Evolutionary conservation across 2,888 invertebrate genomes (phyloP).

Genomic region (Gymnosoma rotundatum): DNA sequence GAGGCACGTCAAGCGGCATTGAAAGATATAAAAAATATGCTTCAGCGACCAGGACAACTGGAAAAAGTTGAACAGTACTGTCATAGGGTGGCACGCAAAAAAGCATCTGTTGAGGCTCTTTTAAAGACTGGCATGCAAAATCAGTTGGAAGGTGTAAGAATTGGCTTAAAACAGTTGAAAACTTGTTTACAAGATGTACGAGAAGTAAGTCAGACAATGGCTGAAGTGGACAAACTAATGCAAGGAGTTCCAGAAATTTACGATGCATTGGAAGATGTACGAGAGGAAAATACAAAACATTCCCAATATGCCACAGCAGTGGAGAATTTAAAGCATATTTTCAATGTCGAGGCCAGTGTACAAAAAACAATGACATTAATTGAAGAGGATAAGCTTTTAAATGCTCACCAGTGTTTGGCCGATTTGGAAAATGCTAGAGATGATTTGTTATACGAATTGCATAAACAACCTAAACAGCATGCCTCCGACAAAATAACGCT

Average conservation of each 20-base stretch:
- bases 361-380: constrained; percentile 97
- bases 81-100: constrained; percentile 80
- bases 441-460: constrained; percentile 96
- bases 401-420: constrained; percentile 96
- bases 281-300: constrained; percentile 96
- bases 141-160: constrained; percentile 97
- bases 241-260: constrained; percentile 90
- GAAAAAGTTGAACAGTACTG: constrained; percentile 88
- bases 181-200: constrained; percentile 92
- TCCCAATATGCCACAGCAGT: constrained; percentile 99
- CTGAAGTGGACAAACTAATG: constrained; percentile 89
- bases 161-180: constrained; percentile 94
- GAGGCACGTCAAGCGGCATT: constrained; percentile 90
- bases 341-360: constrained; percentile 98
- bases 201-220: constrained; percentile 88
- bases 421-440: constrained; percentile 98
- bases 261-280: constrained; percentile 90
- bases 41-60: constrained; percentile 96
- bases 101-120: constrained; percentile 81
- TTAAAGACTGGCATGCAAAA: constrained; percentile 99
- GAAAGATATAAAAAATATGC: constrained; percentile 94
- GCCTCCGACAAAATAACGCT: constrained; percentile 93
- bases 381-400: constrained; percentile 95
- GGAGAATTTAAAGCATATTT: constrained; percentile 98
- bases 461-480: constrained; percentile 95